Evolutionary conservation across 2,113 vertebrate genomes (phyloP).

Genomic region (Tor tambroides): DNA sequence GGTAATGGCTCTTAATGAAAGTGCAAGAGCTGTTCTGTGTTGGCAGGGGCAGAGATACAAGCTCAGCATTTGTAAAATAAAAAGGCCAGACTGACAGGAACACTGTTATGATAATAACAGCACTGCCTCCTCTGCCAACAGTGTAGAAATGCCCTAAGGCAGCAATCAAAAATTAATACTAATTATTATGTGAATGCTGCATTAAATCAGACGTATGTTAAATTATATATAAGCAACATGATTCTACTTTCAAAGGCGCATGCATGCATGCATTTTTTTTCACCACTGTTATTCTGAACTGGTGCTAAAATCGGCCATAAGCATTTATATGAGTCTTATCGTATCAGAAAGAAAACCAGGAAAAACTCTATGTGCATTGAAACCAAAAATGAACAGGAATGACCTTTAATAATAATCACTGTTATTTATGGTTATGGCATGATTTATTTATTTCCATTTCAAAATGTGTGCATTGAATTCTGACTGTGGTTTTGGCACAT

Average conservation of each 20-base stretch:
- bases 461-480: constrained; percentile 31
- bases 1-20: constrained; percentile 61
- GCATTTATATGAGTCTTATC: not conserved
- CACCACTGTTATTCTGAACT: constrained; percentile 34
- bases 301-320: not conserved
- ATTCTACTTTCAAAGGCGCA: constrained; percentile 70
- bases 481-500: constrained; percentile 53
- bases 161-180: constrained; percentile 79
- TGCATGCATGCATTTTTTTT: constrained; percentile 60
- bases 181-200: constrained; percentile 80
- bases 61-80: constrained; percentile 75
- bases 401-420: not conserved
- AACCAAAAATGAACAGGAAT: not conserved
- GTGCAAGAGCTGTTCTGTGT: constrained; percentile 41
- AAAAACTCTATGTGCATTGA: not conserved
- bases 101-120: constrained; percentile 74
- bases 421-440: not conserved
- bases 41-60: constrained; percentile 69
- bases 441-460: not conserved
- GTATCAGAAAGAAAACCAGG: not conserved
- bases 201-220: constrained; percentile 74
- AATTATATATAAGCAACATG: constrained; percentile 78
- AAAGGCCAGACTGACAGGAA: constrained; percentile 73
- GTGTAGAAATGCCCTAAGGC: constrained; percentile 70
- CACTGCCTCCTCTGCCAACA: constrained; percentile 63